These are phyloP conservation scores for Danio albolineatus DNA, from an alignment of 2,797 vertebrate species.

Conservation along the genomic window DNA sequence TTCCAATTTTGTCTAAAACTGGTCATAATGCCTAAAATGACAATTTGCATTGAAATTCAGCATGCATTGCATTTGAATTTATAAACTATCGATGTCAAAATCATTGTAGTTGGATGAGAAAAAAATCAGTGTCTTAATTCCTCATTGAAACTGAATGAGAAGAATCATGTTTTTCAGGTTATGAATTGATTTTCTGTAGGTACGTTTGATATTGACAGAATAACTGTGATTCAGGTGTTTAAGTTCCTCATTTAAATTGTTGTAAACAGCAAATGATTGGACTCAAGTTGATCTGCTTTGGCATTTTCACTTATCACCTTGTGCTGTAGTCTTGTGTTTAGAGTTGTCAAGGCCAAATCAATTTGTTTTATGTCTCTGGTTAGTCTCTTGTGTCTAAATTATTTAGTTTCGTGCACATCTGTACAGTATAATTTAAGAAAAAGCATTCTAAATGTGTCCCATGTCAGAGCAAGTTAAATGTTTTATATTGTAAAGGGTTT, in stretches of 20 bases:
- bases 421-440: conserved; percentile 23
- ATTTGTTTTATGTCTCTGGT: neutral
- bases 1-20: neutral
- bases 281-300: conserved; percentile 2
- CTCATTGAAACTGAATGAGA: conserved; percentile 5
- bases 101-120: neutral
- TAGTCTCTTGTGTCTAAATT: neutral
- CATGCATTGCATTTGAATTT: conserved; percentile 16
- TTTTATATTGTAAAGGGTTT: neutral
- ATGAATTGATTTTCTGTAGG: conserved; percentile 13
- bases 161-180: conserved; percentile 12
- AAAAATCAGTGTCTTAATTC: conserved; percentile 15
- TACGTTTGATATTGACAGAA: neutral
- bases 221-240: conserved; percentile 7
- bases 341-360: conserved; percentile 9
- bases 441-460: neutral
- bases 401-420: neutral
- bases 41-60: neutral
- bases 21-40: neutral
- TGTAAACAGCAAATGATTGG: conserved; percentile 5
- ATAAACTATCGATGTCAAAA: neutral
- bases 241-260: neutral
- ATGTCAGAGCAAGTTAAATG: conserved; percentile 1
- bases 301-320: neutral
- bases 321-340: neutral